These are phyloP conservation scores for Campoplex capitator DNA, from an alignment of 2,888 invertebrate genomes.

Conservation along the genomic window DNA sequence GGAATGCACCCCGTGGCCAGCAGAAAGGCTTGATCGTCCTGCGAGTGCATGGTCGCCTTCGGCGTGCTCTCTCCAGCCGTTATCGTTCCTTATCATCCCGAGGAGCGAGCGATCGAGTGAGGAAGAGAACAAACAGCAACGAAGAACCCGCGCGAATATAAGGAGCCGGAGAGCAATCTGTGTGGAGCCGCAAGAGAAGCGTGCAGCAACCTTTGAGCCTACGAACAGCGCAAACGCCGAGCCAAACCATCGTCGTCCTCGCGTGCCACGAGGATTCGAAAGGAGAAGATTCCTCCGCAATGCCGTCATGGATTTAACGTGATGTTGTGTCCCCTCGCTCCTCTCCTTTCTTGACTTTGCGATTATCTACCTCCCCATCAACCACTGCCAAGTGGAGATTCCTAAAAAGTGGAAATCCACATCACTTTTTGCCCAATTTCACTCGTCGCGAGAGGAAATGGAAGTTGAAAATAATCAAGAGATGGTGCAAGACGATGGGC, in stretches of 20 bases:
- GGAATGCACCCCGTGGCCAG: slow-evolving; percentile 64
- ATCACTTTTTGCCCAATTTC: neutral
- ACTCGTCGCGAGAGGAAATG: neutral
- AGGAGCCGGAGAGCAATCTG: slow-evolving; percentile 47
- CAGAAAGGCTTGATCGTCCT: slow-evolving; percentile 25
- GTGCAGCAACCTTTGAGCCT: slow-evolving; percentile 75
- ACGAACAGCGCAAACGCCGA: slow-evolving; percentile 32
- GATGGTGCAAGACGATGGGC: slow-evolving; percentile 32
- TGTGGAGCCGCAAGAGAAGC: slow-evolving; percentile 39
- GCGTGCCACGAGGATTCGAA: slow-evolving; percentile 78
- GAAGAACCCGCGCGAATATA: slow-evolving; percentile 23
- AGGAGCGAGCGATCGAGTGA: slow-evolving; percentile 59
- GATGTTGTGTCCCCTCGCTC: slow-evolving; percentile 70
- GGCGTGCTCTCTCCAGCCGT: slow-evolving; percentile 51
- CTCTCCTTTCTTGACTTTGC: neutral
- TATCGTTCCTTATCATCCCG: slow-evolving; percentile 66
- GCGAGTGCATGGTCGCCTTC: slow-evolving; percentile 47
- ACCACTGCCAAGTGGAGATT: neutral
- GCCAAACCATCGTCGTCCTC: slow-evolving; percentile 72
- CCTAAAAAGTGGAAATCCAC: neutral
- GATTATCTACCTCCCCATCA: slow-evolving; percentile 6
- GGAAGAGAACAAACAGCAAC: slow-evolving; percentile 31
- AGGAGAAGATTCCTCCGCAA: slow-evolving; percentile 79
- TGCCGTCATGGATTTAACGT: slow-evolving; percentile 80
- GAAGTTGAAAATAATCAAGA: neutral